Conservation (phyloP, 2,888 invertebrate species). For the Gastracanthus pulcherrimus region DNA sequence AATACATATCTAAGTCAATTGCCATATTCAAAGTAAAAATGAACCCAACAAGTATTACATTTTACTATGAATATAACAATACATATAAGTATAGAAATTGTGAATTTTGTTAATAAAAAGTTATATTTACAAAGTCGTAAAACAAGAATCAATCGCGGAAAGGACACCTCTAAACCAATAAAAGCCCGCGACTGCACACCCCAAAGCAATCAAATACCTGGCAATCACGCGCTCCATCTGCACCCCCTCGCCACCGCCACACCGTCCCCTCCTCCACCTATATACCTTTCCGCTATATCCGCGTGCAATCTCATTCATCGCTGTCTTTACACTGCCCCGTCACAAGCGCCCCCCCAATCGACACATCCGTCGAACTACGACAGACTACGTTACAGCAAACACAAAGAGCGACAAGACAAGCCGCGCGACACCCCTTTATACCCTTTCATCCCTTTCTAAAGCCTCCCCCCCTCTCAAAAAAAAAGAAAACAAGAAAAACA, state of each 20-base stretch:
- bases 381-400: background rate
- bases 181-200: background rate
- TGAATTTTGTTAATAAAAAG: background rate
- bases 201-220: conserved; percentile 8
- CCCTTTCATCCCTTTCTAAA: too few relatives aligned
- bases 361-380: conserved; percentile 11
- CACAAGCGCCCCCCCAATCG: background rate
- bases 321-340: too few relatives aligned
- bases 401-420: too few relatives aligned
- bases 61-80: background rate
- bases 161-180: background rate
- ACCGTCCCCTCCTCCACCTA: background rate
- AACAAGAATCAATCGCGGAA: background rate
- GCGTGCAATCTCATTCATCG: too few relatives aligned
- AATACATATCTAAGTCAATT: too few relatives aligned
- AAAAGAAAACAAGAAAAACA: too few relatives aligned
- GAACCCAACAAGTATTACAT: background rate
- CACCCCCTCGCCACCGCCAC: background rate
- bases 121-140: background rate
- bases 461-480: too few relatives aligned
- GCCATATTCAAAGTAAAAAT: background rate
- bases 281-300: too few relatives aligned
- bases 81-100: background rate
- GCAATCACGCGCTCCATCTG: background rate
- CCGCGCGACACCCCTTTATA: too few relatives aligned